A percentile compares a stretch with the other conserved stretches of the same genome.
phyloP scores from a whole-genome alignment of 2,888 invertebrate species.

The Acanthosepion lycidas region DNA sequence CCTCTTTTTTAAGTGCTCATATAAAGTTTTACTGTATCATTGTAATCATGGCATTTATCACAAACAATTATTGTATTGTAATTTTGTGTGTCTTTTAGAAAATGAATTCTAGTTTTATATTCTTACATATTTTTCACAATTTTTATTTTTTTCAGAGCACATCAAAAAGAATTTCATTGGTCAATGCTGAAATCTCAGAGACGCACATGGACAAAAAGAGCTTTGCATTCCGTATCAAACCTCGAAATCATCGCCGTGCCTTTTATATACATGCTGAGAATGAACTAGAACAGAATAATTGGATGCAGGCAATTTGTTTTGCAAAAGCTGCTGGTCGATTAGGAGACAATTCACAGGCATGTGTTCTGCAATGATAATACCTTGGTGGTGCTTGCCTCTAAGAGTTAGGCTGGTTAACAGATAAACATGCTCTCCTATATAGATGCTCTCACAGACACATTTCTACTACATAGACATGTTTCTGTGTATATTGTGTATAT shows the following conservation, averaged over 20 bases:
- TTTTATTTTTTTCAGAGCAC: conserved; percentile 63
- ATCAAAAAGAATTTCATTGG: conserved; percentile 69
- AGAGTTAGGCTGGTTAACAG: not conserved
- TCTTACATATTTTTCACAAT: too few species aligned
- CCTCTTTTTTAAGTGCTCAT: too few species aligned
- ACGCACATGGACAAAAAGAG: conserved; percentile 70
- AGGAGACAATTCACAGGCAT: conserved; percentile 70
- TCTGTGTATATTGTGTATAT: not conserved
- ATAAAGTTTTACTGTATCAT: too few species aligned
- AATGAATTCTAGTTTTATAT: too few species aligned
- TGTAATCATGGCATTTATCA: too few species aligned
- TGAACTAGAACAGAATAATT: conserved; percentile 69
- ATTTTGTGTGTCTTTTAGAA: too few species aligned
- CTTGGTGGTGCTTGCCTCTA: conserved; percentile 24
- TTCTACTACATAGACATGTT: not conserved
- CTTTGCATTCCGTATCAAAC: conserved; percentile 71
- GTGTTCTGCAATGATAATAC: conserved; percentile 67
- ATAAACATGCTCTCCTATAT: not conserved
- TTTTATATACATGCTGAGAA: conserved; percentile 73
- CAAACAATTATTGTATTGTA: too few species aligned
- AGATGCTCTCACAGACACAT: not conserved
- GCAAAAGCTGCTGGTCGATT: conserved; percentile 71
- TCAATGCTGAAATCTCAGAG: conserved; percentile 72
- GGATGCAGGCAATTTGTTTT: conserved; percentile 75
- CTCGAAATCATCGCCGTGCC: conserved; percentile 69